Evolutionary conservation across 2,888 invertebrate genomes (phyloP).

Genomic region (Palloptera scutellata): DNA sequence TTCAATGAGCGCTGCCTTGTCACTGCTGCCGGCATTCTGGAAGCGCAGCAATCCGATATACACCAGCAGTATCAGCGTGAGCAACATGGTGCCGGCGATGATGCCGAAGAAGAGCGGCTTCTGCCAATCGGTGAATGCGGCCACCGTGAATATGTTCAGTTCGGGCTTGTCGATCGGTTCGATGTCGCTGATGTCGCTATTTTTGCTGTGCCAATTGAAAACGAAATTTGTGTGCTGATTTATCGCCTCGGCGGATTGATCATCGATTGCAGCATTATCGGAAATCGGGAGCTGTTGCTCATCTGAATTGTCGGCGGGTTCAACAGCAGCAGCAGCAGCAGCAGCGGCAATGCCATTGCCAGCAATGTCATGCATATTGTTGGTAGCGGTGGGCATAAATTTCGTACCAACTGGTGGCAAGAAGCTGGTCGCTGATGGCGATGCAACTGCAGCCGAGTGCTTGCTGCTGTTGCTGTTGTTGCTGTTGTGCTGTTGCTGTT

Average conservation of each 20-base stretch:
- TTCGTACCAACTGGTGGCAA: not conserved
- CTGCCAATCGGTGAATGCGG: constrained; percentile 48
- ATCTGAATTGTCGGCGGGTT: constrained; percentile 36
- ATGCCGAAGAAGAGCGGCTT: constrained; percentile 51
- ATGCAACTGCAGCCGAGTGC: constrained; percentile 26
- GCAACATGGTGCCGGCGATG: constrained; percentile 46
- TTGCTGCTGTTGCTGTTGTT: constrained; percentile 17
- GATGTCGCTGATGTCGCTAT: constrained; percentile 47
- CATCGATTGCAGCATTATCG: constrained; percentile 9
- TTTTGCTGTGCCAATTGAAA: constrained; percentile 48
- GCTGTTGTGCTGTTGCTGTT: constrained; percentile 17
- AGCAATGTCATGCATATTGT: constrained; percentile 17
- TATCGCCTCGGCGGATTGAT: constrained; percentile 44
- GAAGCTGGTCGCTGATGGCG: not conserved
- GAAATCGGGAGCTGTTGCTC: not conserved
- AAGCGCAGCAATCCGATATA: constrained; percentile 46
- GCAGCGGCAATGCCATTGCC: not conserved
- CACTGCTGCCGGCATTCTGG: constrained; percentile 43
- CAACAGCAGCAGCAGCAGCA: constrained; percentile 31
- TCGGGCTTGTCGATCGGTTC: constrained; percentile 48
- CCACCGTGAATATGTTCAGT: constrained; percentile 45
- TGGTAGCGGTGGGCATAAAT: not conserved
- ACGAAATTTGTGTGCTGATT: constrained; percentile 47
- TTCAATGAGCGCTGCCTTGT: constrained; percentile 51
- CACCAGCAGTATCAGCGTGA: constrained; percentile 45